A percentile compares a stretch with the other conserved stretches of the same genome.
Evolutionary conservation across 2,888 invertebrate genomes (phyloP).

Genomic region (Zygaena filipendulae): DNA sequence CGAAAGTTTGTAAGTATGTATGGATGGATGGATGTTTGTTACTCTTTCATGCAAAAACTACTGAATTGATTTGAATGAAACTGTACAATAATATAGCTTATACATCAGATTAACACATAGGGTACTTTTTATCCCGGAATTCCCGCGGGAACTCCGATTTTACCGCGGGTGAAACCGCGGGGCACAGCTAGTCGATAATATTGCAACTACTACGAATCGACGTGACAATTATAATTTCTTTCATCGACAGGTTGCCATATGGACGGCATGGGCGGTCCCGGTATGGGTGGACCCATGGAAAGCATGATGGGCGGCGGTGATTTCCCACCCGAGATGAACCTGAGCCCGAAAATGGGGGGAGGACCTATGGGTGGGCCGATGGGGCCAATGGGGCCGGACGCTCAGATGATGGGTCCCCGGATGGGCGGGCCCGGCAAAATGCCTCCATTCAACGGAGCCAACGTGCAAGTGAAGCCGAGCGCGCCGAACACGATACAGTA

Average conservation of each 20-base stretch:
- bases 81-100: too few relatives aligned
- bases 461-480: constrained; percentile 94
- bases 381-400: constrained; percentile 62
- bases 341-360: constrained; percentile 75
- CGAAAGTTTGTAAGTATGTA: too few relatives aligned
- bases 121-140: too few relatives aligned
- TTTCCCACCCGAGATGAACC: constrained; percentile 63
- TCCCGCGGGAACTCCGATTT: too few relatives aligned
- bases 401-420: constrained; percentile 74
- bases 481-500: constrained; percentile 99
- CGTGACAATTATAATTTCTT: too few relatives aligned
- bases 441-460: constrained; percentile 72
- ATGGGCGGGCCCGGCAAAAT: constrained; percentile 67
- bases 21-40: too few relatives aligned
- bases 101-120: too few relatives aligned
- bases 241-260: constrained; percentile 66
- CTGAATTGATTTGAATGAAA: too few relatives aligned
- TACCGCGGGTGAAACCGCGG: too few relatives aligned
- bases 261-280: constrained; percentile 59
- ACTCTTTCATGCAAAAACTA: too few relatives aligned
- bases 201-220: too few relatives aligned
- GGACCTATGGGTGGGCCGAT: constrained; percentile 63
- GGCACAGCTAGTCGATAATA: too few relatives aligned
- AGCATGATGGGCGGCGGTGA: constrained; percentile 64
- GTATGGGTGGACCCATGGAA: constrained; percentile 65